Evolutionary conservation across 2,113 vertebrate species (phyloP).

Genomic region (Sminthopsis crassicaudata): DNA sequence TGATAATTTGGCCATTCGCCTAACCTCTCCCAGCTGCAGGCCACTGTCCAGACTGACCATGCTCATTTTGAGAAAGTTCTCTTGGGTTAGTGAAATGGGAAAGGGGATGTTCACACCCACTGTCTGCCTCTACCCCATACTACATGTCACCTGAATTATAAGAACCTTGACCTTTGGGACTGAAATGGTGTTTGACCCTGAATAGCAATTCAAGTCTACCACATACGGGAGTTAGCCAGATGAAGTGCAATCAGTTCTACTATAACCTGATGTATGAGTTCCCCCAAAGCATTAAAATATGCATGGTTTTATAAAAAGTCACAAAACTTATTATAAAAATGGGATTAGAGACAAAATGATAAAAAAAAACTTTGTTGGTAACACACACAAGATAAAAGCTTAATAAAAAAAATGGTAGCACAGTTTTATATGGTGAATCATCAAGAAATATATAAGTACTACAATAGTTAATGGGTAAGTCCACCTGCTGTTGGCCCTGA

Average conservation of each 20-base stretch:
- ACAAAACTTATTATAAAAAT: not conserved
- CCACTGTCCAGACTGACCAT: conserved; percentile 3
- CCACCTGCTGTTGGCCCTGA: not conserved
- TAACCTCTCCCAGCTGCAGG: conserved; percentile 20
- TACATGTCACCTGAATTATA: conserved; percentile 42
- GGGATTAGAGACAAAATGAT: not conserved
- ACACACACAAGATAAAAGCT: not conserved
- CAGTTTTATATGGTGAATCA: not conserved
- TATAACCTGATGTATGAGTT: not conserved
- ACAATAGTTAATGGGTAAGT: not conserved
- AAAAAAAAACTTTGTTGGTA: not conserved
- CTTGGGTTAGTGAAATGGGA: conserved; percentile 26
- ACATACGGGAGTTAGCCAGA: not conserved
- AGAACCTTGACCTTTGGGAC: not conserved
- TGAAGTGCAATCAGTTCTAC: not conserved
- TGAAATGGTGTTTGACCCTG: not conserved
- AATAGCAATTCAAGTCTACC: not conserved
- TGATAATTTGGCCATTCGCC: conserved; percentile 35
- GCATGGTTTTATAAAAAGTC: not conserved
- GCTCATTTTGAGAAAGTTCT: conserved; percentile 5
- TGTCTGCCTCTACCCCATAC: not conserved
- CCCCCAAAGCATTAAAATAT: not conserved
- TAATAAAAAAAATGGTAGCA: not conserved
- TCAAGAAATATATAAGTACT: not conserved
- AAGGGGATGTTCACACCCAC: not conserved